phyloP scores from a whole-genome alignment of 2,113 vertebrate genomes.

The Cyanoramphus novaezelandiae region DNA sequence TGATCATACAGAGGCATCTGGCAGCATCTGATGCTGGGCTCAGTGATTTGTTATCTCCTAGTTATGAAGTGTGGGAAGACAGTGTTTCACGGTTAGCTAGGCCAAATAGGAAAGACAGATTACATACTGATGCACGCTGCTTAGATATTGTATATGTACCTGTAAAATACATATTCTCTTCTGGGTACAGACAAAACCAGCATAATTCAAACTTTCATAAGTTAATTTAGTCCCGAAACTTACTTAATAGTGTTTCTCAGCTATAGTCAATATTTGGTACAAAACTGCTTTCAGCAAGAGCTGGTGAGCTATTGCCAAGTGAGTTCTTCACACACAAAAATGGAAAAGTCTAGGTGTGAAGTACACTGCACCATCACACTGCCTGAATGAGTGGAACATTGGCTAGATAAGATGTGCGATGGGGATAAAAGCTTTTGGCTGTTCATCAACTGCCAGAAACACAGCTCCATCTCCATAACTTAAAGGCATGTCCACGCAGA shows the following conservation, averaged over 20 bases:
- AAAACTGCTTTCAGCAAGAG: neutral
- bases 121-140: neutral
- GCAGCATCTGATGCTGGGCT: neutral
- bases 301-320: neutral
- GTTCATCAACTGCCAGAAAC: neutral
- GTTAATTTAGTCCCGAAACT: neutral
- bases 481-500: neutral
- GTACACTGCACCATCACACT: neutral
- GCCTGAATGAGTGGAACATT: neutral
- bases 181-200: neutral
- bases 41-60: neutral
- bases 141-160: neutral
- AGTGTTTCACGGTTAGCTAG: neutral
- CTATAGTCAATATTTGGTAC: neutral
- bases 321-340: neutral
- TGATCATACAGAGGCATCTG: neutral
- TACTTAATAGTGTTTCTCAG: neutral
- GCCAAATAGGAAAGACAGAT: neutral
- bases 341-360: neutral
- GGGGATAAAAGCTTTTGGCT: neutral
- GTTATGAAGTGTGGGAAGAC: neutral
- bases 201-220: neutral
- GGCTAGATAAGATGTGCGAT: accelerated
- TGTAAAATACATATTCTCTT: neutral
- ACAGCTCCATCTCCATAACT: neutral